Evolutionary conservation across 2,113 vertebrate species (phyloP), one percentile per base, ranked within the genome.

Genomic region (Neogale vison): DNA sequence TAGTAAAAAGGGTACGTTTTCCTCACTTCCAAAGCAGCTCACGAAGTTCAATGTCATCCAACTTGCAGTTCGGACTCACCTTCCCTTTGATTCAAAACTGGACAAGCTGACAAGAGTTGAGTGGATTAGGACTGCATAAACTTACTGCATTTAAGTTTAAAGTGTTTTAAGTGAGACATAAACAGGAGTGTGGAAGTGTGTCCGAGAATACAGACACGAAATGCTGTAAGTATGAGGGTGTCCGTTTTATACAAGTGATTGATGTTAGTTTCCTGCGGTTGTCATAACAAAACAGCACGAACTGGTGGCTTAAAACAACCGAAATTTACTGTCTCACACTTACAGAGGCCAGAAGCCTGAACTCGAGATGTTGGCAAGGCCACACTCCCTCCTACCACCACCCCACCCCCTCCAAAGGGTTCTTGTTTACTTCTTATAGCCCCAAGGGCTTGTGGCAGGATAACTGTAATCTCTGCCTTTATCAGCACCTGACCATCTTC

Each of bases 121-220:
- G 1, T 21, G 23, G 15, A 18, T 0, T 13, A 50, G 13, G 15
- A 89, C 7, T 0, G 0, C 0, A 0, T 36, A 31, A 18, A 29
- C 31, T 82, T 93, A 72, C 18, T 72, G 24, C 59, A 42, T 52
- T 76, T 24, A 55, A 72, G 55, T 55, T 24, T 63, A 10, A 79
- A 18, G 42, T 65, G 29, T 72, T 74, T 93, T 80, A 88, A 80
- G 61, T 29, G 84, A 92, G 47, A 55, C 26, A 47, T 47, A 55
- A 71, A 31, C 4, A 11, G 23, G 29, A 71, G 12, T 47, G 18
- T 20, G 80, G 47, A 80, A 47, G 50, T 84, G 42, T 50, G 52
- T 15, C 50, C 45, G 52, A 21, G 84, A 36, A 77, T 50, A 12
- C 0, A 0, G 0, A 1, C 6, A 24, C 26, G 15, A 74, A 59